Evolutionary conservation across 2,113 vertebrate species (phyloP), one percentile per base, ranked within the genome.

Genomic region (Motacilla alba): DNA sequence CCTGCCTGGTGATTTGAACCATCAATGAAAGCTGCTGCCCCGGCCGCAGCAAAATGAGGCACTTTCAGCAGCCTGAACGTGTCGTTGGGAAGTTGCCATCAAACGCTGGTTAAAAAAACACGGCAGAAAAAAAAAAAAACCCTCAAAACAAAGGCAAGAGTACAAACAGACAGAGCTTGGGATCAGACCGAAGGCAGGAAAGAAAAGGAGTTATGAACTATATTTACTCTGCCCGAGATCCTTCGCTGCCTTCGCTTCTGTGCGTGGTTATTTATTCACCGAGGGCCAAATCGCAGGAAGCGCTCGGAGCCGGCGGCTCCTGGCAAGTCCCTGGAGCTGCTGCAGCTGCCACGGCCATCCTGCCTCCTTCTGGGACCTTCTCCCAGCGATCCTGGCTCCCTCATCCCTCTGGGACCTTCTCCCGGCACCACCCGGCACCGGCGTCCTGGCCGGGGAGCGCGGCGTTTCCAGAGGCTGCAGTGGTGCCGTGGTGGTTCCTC

Each of bases 391-490:
- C 70, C 35, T 73, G 66, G 15, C 30, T n/a, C 83, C 39, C 24
- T 3, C 37, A 53, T 4, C 30, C 43, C 4, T 6, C 22, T 12
- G 43, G 31, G 41, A 64, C 7, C 62, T 3, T 46, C 30, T 46
- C 63, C 43, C 13, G 4, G 4, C n/a, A n/a, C n/a, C n/a, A n/a
- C n/a, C n/a, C n/a, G n/a, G 21, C 44, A 3, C 8, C 3, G 0
- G 0, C 0, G 3, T n/a, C 10, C 1, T 3, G 4, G 13, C 31
- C 0, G 6, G 37, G 41, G 35, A 58, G 16, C 1, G 0, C 0
- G 0, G n/a, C 4, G 5, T 13, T 66, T 67, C 31, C 7, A 0
- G 17, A 1, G 14, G 49, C 22, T 47, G 31, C 58, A 33, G 15
- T 3, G 6, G 1, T 37, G 5, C 27, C 47, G 1, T 0, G 1